Conservation (phyloP, 2,113 vertebrate genomes). For the Phoenicopterus ruber region DNA sequence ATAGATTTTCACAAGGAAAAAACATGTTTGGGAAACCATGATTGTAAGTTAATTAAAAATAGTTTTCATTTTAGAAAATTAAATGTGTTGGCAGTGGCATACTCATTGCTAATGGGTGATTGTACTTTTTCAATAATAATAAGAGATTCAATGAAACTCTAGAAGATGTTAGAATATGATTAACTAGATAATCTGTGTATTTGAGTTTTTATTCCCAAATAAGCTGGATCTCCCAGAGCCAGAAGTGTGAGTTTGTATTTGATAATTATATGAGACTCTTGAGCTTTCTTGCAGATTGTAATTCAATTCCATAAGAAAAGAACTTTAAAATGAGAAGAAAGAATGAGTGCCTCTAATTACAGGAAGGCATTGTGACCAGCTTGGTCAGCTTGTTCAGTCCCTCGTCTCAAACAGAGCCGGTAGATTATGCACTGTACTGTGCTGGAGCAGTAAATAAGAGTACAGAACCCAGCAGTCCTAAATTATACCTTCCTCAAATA, state of each 20-base stretch:
- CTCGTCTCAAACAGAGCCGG: background rate
- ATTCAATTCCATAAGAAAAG: conserved; percentile 50
- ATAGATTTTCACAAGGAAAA: background rate
- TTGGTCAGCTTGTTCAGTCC: background rate
- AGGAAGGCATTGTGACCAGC: background rate
- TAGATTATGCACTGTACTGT: background rate
- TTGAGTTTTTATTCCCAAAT: conserved; percentile 58
- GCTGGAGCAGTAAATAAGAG: background rate
- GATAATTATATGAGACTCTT: conserved; percentile 55
- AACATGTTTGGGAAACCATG: background rate
- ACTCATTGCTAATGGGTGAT: conserved; percentile 2
- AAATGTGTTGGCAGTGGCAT: background rate
- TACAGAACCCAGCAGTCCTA: background rate
- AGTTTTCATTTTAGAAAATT: conserved; percentile 32
- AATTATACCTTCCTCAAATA: background rate
- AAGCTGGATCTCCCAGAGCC: conserved; percentile 7
- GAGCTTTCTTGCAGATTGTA: conserved; percentile 37
- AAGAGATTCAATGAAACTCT: background rate
- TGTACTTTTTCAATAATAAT: conserved; percentile 31
- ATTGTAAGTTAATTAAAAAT: conserved; percentile 47
- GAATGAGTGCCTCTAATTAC: conserved; percentile 23
- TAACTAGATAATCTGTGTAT: conserved; percentile 48
- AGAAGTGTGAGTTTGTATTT: conserved; percentile 59
- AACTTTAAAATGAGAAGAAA: conserved; percentile 31
- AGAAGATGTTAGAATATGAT: conserved; percentile 7